Percentiles rank a stretch among this genome's conserved stretches.
These are phyloP conservation scores for Accipiter cooperii DNA, from an alignment of 2,113 vertebrate genomes.

Conservation along the genomic window DNA sequence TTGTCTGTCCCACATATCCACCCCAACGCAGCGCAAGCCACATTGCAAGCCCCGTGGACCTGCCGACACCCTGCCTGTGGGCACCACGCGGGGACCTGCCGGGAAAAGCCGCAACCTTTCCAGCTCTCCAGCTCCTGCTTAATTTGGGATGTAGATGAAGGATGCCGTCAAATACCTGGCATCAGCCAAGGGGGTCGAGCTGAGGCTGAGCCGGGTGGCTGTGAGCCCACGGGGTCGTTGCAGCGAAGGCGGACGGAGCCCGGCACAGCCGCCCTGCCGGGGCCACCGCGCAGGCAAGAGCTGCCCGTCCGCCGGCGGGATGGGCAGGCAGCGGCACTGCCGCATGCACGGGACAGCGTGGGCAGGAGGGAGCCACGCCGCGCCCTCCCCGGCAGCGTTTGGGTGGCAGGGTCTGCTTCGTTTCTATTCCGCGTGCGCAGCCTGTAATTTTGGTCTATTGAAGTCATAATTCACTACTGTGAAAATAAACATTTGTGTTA, in stretches of 20 bases:
- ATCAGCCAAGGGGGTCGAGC: not conserved
- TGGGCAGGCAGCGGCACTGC: accelerated
- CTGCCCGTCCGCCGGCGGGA: accelerated
- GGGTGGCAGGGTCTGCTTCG: not conserved
- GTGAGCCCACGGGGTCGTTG: not conserved
- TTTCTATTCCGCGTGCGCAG: not conserved
- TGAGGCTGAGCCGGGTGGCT: not conserved
- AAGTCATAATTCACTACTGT: slow-evolving; percentile 59
- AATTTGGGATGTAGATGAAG: not conserved
- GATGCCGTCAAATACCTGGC: not conserved
- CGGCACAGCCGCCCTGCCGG: not conserved
- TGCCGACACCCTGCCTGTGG: accelerated
- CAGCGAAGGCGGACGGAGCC: accelerated
- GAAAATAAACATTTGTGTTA: slow-evolving; percentile 63
- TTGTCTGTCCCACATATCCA: not conserved
- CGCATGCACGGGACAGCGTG: accelerated
- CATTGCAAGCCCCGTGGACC: no score
- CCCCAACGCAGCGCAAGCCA: accelerated
- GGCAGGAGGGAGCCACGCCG: not conserved
- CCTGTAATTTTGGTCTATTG: slow-evolving; percentile 52
- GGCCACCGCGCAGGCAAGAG: not conserved
- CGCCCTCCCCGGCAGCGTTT: not conserved
- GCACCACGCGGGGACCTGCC: accelerated
- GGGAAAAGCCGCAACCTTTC: not conserved
- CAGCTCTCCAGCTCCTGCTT: accelerated